Evolutionary conservation across 2,113 vertebrate genomes (phyloP).

Genomic region (Tyto alba): DNA sequence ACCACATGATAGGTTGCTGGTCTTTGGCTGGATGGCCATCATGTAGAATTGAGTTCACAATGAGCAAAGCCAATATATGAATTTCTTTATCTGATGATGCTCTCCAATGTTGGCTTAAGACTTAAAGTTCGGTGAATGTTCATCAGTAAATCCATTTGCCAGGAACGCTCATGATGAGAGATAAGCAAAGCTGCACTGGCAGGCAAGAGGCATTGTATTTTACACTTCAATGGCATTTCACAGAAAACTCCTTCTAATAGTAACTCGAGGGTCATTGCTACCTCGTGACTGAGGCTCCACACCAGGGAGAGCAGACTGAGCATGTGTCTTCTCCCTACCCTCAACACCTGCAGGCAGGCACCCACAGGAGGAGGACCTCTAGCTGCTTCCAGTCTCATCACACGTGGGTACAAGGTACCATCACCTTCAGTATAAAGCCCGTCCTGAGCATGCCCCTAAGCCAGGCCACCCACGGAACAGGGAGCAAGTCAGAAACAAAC

Average conservation of each 20-base stretch:
- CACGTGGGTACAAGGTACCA: not conserved
- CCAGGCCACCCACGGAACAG: not conserved
- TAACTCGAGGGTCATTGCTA: not conserved
- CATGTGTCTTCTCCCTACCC: fast-evolving
- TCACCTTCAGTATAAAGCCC: fast-evolving
- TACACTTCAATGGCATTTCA: not conserved
- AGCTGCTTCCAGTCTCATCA: not conserved
- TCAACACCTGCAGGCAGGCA: not conserved
- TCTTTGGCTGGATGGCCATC: not conserved
- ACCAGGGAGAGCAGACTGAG: not conserved
- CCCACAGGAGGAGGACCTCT: not conserved
- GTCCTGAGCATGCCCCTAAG: not conserved
- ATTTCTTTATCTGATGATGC: not conserved
- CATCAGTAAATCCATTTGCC: not conserved
- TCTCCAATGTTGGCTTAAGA: not conserved
- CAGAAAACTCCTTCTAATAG: not conserved
- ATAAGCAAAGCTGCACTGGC: not conserved
- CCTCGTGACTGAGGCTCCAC: not conserved
- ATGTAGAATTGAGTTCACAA: not conserved
- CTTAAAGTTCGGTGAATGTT: not conserved
- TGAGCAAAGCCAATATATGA: not conserved
- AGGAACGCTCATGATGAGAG: not conserved
- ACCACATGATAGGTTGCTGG: not conserved
- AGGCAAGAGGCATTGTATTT: not conserved
- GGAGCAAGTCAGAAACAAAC: not conserved